Base-by-base conservation (phyloP, 2,113 vertebrate genomes). In the Rana temporaria region DNA sequence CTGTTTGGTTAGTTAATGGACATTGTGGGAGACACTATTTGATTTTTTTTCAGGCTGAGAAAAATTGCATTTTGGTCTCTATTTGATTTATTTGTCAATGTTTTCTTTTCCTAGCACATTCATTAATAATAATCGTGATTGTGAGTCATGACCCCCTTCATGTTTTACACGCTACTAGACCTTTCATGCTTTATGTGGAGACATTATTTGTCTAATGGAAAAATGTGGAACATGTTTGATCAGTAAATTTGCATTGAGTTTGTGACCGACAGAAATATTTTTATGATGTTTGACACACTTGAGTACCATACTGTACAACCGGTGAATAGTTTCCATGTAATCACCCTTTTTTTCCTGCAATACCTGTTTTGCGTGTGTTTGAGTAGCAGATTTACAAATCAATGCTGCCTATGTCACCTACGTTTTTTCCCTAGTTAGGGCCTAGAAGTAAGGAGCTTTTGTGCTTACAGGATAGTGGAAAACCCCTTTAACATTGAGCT, bases 61-160 rank as follows among this genome's bases (percentile, higher is more conserved):
- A 60, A 68, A 69, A 60, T 60, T 34, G 53, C 32, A 16, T 60
- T 79, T 69, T 79, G 19, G 53, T 64, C 53, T 79, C n/a, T 69
- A 30, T 98, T 87, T 90, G 92, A 53, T 84, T 72, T 63, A 53
- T 76, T 24, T 67, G 63, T 76, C 63, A 76, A 48, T 76, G 81
- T 83, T 83, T 66, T 77, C 72, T 67, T 57, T 83, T 22, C 62
- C 52, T 67, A 55, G 32, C 59, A 73, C 79, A 73, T 81, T 81
- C 79, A 81, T 81, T 73, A 64, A 72, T 81, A 62, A 70, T 80
- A 81, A 72, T 81, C n/a, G 59, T 32, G 38, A 18, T 81, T n/a
- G 20, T 53, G 16, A 55, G 68, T 42, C 32, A 68, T 71, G 68
- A 34, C 68, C 68, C 68, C 64, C 26, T 79, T 30, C 26, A 4